Evolutionary conservation across 2,797 vertebrate genomes (phyloP), one percentile per base, ranked within the genome.

Genomic region (Helostoma temminkii): DNA sequence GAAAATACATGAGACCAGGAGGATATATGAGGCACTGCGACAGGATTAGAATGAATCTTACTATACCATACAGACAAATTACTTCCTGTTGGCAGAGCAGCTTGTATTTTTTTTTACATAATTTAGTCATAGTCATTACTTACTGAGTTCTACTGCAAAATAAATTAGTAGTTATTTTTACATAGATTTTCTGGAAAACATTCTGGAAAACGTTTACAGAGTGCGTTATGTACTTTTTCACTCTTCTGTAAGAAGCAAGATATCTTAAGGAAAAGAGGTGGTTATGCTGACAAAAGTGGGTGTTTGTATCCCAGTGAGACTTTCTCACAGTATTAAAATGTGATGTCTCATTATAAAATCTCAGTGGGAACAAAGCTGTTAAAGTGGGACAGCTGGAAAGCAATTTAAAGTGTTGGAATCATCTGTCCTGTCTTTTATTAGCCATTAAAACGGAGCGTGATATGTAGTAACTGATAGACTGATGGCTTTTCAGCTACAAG

Each of bases 321-420:
- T 18, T 30, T 55, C 60, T 57, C 32, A 5, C 41, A 15, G 60
- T 68, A 56, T 74, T 73, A 75, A 70, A 78, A 79, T 66, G 36
- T 69, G 62, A 78, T 59, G 71, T 70, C 72, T 89, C 70, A 78
- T 82, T 68, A 66, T 66, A 66, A 82, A 85, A 73, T 70, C 86
- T 82, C 74, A 49, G 58, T 50, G 60, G 81, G 78, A 81, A 61
- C 30, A 70, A 75, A 68, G 47, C 57, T 63, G 57, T 71, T 82
- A 78, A 87, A 87, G 49, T 80, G 61, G 80, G 74, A 79, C 83
- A 85, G 78, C 85, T 84, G 77, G 73, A 83, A 73, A 83, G 78
- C 76, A 80, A 78, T 78, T 90, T 71, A 81, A 79, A 80, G 46
- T 36, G 66, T 47, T 71, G 41, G 52, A 65, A 53, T 63, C 18